Percentiles rank a stretch among this genome's conserved stretches.
Evolutionary conservation across 2,113 vertebrate genomes (phyloP).

Genomic region (Istiophorus platypterus): DNA sequence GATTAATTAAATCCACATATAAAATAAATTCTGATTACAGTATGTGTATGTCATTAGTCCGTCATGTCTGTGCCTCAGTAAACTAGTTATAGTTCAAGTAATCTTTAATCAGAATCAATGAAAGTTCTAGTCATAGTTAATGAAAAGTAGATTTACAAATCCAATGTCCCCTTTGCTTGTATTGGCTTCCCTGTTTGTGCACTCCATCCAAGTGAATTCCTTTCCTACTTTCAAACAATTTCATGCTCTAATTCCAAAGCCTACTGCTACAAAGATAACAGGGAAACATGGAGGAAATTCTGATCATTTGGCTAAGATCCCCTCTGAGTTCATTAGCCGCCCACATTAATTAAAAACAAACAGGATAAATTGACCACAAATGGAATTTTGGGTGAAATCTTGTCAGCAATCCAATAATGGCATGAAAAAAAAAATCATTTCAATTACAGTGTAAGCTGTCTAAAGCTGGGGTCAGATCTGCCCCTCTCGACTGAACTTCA

Average conservation of each 20-base stretch:
- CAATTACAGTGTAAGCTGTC: conserved; percentile 82
- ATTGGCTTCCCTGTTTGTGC: conserved; percentile 67
- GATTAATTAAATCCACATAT: conserved; percentile 61
- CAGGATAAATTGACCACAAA: conserved; percentile 83
- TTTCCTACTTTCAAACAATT: conserved; percentile 83
- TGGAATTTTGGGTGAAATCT: conserved; percentile 81
- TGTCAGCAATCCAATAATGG: conserved; percentile 80
- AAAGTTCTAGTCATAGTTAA: conserved; percentile 51
- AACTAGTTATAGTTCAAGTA: conserved; percentile 60
- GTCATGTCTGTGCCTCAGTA: conserved; percentile 51
- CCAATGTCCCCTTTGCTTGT: conserved; percentile 51
- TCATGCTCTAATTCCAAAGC: conserved; percentile 84
- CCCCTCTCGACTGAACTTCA: conserved; percentile 73
- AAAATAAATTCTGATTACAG: conserved; percentile 43
- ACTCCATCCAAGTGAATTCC: conserved; percentile 70
- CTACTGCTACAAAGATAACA: conserved; percentile 78
- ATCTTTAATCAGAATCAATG: conserved; percentile 62
- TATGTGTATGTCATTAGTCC: conserved; percentile 43
- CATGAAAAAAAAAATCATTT: conserved; percentile 74
- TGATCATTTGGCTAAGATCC: conserved; percentile 75
- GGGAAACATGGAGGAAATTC: conserved; percentile 71
- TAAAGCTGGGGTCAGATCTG: conserved; percentile 77
- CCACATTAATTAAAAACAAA: conserved; percentile 84
- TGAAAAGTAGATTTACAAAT: conserved; percentile 47
- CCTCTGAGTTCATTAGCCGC: conserved; percentile 78